These are phyloP conservation scores for Scelioninae gen. 1 DNA, from an alignment of 2,888 invertebrate genomes.

Conservation along the genomic window DNA sequence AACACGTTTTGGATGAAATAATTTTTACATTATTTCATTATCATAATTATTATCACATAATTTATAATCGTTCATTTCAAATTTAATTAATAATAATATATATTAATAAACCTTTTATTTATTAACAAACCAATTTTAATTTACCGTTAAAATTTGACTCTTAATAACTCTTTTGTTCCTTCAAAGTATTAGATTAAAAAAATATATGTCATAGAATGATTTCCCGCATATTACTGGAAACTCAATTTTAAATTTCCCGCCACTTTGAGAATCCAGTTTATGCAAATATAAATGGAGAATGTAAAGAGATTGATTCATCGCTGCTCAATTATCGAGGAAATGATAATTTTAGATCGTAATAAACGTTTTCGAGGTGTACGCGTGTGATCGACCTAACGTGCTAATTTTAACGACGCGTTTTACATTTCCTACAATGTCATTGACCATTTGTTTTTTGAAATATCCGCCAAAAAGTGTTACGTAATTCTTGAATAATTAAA, in stretches of 20 bases:
- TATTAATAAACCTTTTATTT: too few species aligned
- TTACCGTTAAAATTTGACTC: too few species aligned
- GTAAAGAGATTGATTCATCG: conserved; percentile 45
- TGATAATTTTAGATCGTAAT: conserved; percentile 55
- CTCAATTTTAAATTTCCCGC: conserved; percentile 1
- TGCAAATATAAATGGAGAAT: conserved; percentile 32
- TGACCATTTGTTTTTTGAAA: neutral
- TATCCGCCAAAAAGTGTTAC: neutral
- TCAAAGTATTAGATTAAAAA: too few species aligned
- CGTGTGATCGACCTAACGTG: conserved; percentile 50
- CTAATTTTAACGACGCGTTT: conserved; percentile 43
- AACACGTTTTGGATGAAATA: too few species aligned
- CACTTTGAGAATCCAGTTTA: conserved; percentile 16
- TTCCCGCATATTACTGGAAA: neutral
- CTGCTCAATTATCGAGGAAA: conserved; percentile 53
- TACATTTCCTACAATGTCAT: conserved; percentile 3
- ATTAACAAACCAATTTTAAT: too few species aligned
- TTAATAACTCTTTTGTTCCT: too few species aligned
- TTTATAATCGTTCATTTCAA: too few species aligned
- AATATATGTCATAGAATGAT: too few species aligned
- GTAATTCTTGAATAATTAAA: too few species aligned
- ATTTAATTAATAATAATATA: too few species aligned
- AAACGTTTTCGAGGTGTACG: conserved; percentile 37
- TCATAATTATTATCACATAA: too few species aligned
- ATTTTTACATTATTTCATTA: too few species aligned